phyloP scores from a whole-genome alignment of 2,888 invertebrate species.

The Hyppa rectilinea region DNA sequence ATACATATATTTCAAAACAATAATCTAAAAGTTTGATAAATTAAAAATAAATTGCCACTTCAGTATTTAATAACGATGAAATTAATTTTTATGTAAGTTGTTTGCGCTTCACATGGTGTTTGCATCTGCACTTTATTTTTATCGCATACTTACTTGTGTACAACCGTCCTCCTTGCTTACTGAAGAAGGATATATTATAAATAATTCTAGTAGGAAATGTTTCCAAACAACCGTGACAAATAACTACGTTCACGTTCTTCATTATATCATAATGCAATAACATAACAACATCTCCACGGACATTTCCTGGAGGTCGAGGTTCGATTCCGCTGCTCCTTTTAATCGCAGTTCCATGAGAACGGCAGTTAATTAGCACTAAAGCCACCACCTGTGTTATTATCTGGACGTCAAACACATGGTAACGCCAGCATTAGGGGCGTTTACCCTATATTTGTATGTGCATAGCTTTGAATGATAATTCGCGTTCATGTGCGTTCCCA shows the following conservation, averaged over 20 bases:
- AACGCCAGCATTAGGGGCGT: conserved; percentile 76
- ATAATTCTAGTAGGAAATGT: conserved; percentile 34
- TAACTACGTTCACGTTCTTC: conserved; percentile 67
- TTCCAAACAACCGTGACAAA: conserved; percentile 73
- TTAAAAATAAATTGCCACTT: conserved; percentile 66
- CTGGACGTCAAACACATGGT: conserved; percentile 78
- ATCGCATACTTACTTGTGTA: conserved; percentile 7
- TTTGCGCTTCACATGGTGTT: conserved; percentile 29
- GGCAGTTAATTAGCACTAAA: conserved; percentile 77
- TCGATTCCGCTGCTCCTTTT: conserved; percentile 78
- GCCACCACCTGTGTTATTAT: conserved; percentile 78
- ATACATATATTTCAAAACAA: conserved; percentile 81
- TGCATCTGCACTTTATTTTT: conserved; percentile 31
- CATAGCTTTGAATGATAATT: conserved; percentile 77
- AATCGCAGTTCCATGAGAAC: conserved; percentile 82
- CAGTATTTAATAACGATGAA: conserved; percentile 31
- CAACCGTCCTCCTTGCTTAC: not conserved
- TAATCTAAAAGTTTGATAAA: conserved; percentile 72
- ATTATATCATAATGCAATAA: conserved; percentile 67
- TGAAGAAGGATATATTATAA: conserved; percentile 4
- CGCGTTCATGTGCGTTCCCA: conserved; percentile 74
- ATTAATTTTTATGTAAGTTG: conserved; percentile 27
- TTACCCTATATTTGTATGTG: conserved; percentile 79
- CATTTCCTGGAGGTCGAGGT: conserved; percentile 68
- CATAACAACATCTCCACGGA: conserved; percentile 67